Evolutionary conservation across 1,140 invertebrate genomes (phyloP).

Genomic region (Bombus waltoni): DNA sequence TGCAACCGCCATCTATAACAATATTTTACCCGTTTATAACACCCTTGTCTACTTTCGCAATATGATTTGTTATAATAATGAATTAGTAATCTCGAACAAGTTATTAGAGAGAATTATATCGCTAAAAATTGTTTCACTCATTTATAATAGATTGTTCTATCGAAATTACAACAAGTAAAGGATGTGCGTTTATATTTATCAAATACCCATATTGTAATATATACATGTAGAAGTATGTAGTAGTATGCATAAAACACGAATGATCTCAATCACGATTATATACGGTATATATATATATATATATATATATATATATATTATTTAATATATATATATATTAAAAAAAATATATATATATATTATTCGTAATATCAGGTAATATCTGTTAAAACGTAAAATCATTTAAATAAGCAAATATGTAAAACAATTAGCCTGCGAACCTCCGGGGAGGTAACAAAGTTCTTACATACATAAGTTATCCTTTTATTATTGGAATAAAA

Average conservation of each 20-base stretch:
- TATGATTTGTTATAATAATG: neutral
- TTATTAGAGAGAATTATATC: neutral
- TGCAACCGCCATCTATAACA: constrained; percentile 27
- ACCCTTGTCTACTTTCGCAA: neutral
- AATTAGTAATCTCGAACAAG: neutral
- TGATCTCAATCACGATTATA: neutral
- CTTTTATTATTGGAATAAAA: too few relatives aligned
- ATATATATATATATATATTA: too few relatives aligned
- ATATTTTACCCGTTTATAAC: too few relatives aligned
- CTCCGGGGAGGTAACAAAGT: too few relatives aligned
- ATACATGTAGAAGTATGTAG: neutral
- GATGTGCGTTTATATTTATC: neutral
- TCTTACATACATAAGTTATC: too few relatives aligned
- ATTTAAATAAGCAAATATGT: neutral
- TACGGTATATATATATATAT: too few relatives aligned
- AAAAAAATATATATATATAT: too few relatives aligned
- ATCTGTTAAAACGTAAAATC: neutral
- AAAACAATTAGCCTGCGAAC: neutral
- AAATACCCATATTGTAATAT: neutral
- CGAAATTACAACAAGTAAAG: neutral
- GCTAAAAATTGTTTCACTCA: neutral
- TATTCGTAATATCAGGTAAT: neutral
- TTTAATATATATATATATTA: too few relatives aligned
- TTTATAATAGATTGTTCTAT: neutral
- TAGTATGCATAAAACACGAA: neutral